Evolutionary conservation across 2,888 invertebrate genomes (phyloP).

Genomic region (Drosophila stalkeri): DNA sequence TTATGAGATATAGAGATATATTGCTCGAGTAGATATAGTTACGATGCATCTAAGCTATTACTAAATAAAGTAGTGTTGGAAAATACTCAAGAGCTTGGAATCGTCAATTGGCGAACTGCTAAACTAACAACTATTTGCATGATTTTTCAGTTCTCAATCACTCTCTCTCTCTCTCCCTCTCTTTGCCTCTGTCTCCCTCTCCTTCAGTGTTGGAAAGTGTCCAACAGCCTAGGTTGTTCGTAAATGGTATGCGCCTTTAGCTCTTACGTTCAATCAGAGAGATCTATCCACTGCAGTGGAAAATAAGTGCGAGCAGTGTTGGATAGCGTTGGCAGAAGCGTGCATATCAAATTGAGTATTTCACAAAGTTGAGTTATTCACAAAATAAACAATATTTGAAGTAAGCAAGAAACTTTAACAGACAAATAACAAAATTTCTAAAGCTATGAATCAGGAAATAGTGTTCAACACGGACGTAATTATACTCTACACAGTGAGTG

Average conservation of each 20-base stretch:
- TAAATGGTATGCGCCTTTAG: no score
- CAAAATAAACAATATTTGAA: not conserved
- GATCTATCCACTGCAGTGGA: not conserved
- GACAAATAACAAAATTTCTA: not conserved
- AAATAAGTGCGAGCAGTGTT: not conserved
- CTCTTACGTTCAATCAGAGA: no score
- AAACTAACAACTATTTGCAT: not conserved
- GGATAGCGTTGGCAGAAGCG: not conserved
- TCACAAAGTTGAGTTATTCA: not conserved
- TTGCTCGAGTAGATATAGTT: not conserved
- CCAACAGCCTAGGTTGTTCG: not conserved
- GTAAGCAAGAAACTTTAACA: no score
- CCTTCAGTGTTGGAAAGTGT: not conserved
- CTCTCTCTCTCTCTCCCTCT: not conserved
- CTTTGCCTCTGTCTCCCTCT: no score
- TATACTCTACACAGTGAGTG: not conserved
- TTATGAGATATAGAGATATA: not conserved
- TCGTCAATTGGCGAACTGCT: not conserved
- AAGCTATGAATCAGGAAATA: not conserved
- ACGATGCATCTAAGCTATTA: not conserved
- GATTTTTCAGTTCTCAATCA: accelerated
- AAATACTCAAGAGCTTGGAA: not conserved
- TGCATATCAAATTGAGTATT: not conserved
- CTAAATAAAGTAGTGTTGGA: not conserved
- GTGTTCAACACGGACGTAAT: not conserved